Base-by-base conservation (phyloP, 2,888 invertebrate genomes). In the Gisinianus flammeolus region DNA sequence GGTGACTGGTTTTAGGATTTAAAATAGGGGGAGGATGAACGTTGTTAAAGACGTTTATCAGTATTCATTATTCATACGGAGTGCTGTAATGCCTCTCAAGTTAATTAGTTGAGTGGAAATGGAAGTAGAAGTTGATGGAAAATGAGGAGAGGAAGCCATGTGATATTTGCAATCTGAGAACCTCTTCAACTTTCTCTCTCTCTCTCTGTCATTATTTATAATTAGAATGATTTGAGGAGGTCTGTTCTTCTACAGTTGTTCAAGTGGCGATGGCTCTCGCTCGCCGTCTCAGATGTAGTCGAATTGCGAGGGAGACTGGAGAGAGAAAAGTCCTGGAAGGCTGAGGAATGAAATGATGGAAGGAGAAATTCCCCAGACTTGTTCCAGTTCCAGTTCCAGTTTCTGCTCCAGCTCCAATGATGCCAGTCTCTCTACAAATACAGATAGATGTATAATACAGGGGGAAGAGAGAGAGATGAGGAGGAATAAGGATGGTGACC, bases 41-140 rank as follows among this genome's bases (percentile, higher is more conserved):
- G 12, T 44, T 44, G 16, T 64, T 28, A 26, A 26, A 26, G 8
- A 19, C 64, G 28, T 64, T 64, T 62, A 62, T 62, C 62, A 62
- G n/a, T 22, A 26, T 26, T 64, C 64, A 64, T 64, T 64, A 64
- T 64, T 26, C 16, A 64, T 28, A 28, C 19, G 3, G 3, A 16
- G 28, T 26, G 22, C 28, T 64, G 64, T 64, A 64, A 64, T 64
- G 16, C 64, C 64, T 64, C 64, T 64, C 30, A 64, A 26, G 30
- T 64, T 64, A 64, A 64, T 64, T 64, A 64, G 64, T 64, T 64
- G 64, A 28, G 64, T 64, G 64, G 16, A 64, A 5, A 64, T 2
- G 24, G 26, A 26, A 62, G 22, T 58, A 1, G 16, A 64, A 0
- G 16, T 64, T 26, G 26, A n/a, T n/a, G n/a, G n/a, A n/a, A n/a